Evolutionary conservation across 2,113 vertebrate genomes (phyloP).

Genomic region (Bothrops jararaca): DNA sequence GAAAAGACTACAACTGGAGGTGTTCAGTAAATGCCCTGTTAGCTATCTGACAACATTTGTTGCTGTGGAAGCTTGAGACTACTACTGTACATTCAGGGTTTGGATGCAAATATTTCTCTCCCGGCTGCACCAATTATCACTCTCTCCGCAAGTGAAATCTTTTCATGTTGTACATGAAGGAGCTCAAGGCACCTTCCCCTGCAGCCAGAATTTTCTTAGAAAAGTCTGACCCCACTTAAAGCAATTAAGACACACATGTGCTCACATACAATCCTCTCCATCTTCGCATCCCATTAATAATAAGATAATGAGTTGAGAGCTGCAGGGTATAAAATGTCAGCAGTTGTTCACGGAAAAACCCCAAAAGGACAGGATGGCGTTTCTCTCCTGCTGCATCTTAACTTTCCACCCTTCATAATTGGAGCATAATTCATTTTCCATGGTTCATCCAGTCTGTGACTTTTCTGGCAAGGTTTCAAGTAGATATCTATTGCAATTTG

Average conservation of each 20-base stretch:
- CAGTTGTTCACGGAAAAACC: neutral
- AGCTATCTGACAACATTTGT: conserved; percentile 9
- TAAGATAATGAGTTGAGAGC: neutral
- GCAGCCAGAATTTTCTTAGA: neutral
- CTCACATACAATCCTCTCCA: accelerated
- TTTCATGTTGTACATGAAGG: neutral
- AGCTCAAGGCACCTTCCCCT: neutral
- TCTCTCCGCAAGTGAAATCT: neutral
- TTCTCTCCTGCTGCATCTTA: accelerated
- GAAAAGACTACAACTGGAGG: neutral
- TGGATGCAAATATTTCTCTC: neutral
- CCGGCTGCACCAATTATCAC: neutral
- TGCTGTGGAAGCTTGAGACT: neutral
- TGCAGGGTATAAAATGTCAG: neutral
- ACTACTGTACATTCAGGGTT: accelerated
- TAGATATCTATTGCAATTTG: neutral
- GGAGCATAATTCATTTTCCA: neutral
- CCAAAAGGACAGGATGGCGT: accelerated
- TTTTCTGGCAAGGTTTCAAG: neutral
- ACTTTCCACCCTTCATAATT: neutral
- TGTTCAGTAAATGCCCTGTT: neutral
- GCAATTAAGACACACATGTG: neutral
- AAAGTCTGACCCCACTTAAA: neutral
- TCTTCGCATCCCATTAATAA: neutral
- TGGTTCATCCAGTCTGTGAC: neutral